Conservation (phyloP, 2,797 vertebrate species). For the Cossypha niveicapilla region DNA sequence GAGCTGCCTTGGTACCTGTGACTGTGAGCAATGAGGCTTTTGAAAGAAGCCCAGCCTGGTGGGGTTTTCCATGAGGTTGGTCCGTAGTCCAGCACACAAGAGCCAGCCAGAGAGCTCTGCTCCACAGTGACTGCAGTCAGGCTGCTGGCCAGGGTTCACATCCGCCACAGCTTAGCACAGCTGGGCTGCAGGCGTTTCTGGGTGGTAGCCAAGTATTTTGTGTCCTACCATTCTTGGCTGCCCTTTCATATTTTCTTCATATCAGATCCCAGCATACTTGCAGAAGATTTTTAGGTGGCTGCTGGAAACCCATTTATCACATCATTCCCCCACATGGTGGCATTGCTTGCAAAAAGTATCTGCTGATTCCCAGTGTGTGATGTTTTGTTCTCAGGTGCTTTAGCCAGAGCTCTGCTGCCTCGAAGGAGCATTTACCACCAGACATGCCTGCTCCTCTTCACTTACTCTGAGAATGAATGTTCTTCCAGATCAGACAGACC, state of each 20-base stretch:
- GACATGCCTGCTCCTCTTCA: background rate
- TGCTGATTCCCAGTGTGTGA: background rate
- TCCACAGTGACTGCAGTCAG: background rate
- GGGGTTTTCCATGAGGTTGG: background rate
- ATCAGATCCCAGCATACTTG: background rate
- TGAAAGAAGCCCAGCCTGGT: background rate
- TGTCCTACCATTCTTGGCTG: background rate
- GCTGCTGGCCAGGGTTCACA: background rate
- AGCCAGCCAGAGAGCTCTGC: background rate
- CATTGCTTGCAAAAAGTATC: background rate
- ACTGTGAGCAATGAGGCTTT: background rate
- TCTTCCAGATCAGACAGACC: background rate
- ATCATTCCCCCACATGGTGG: background rate
- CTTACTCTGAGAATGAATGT: background rate
- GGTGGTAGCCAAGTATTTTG: background rate
- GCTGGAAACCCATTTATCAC: background rate
- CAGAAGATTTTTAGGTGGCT: background rate
- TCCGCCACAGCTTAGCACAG: background rate
- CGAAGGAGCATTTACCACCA: background rate
- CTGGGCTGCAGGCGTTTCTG: background rate
- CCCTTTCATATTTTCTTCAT: background rate
- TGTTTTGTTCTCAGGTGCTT: background rate
- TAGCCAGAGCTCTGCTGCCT: background rate
- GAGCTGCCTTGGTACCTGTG: background rate
- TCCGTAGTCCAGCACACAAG: background rate